Percentiles rank a stretch among this genome's conserved stretches.
Evolutionary conservation across 2,888 invertebrate species (phyloP).

Genomic region (Cephonodes hylas): DNA sequence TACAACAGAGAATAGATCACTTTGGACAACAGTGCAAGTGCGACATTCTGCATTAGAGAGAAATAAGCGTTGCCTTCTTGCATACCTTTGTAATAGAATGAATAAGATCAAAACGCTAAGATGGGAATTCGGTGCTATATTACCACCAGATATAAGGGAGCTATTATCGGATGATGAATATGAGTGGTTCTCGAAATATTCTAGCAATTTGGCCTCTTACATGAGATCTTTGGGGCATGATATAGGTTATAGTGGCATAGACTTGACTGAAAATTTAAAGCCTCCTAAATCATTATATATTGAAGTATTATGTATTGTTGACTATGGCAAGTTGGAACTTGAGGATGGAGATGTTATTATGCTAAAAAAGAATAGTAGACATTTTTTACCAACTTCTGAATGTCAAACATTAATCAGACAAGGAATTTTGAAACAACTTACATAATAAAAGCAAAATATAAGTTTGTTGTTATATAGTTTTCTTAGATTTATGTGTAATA

Average conservation of each 20-base stretch:
- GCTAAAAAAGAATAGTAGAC: constrained; percentile 94
- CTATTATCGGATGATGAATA: constrained; percentile 91
- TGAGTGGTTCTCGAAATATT: constrained; percentile 94
- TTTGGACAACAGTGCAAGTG: constrained; percentile 90
- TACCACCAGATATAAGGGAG: constrained; percentile 91
- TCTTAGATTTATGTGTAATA: too few species aligned
- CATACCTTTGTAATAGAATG: constrained; percentile 91
- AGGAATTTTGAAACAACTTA: constrained; percentile 91
- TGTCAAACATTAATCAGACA: constrained; percentile 95
- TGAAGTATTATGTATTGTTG: constrained; percentile 93
- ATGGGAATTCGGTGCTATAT: constrained; percentile 97
- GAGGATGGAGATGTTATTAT: constrained; percentile 95
- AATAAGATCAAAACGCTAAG: constrained; percentile 90
- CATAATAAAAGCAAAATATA: neutral
- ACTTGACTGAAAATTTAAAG: constrained; percentile 91
- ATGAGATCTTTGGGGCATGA: constrained; percentile 94
- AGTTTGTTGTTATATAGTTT: neutral
- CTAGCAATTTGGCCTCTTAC: constrained; percentile 90
- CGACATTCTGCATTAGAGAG: constrained; percentile 93
- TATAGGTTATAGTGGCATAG: constrained; percentile 85
- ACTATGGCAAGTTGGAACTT: constrained; percentile 96
- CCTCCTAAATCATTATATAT: constrained; percentile 96
- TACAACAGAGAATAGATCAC: constrained; percentile 78
- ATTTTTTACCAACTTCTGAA: constrained; percentile 92
- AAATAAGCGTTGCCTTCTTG: constrained; percentile 93